Base-by-base conservation (phyloP, 1,140 invertebrate genomes). In the Drosophila rufa region DNA sequence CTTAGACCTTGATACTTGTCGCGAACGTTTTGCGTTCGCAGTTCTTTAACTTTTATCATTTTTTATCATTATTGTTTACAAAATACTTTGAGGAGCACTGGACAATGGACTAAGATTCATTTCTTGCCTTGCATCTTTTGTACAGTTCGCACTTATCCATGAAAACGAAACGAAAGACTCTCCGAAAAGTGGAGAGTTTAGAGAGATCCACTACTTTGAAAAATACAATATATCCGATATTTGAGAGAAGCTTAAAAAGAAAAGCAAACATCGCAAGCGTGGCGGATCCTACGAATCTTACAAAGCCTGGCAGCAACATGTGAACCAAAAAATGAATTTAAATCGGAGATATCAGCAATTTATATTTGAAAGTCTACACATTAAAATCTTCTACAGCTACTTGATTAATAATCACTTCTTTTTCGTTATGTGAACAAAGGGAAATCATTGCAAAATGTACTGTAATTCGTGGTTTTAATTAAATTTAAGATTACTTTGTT, bases 31-130 rank as follows among this genome's bases (percentile, higher is more conserved):
- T 45, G 48, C 33, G 48, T 50, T 55, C 50, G 62, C 51, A n/a
- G 27, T 65, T 62, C 40, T 61, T 64, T 60, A 62, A 56, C 17
- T 47, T 67, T 46, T 71, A 55, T 55, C 51, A 22, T 50, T 55
- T 57, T 73, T 71, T 91, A 90, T 90, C 86, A 91, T 90, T 91
- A 91, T 89, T 91, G 89, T 91, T 91, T 91, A 91, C 89, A 91
- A 83, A 91, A 91, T 91, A 91, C 89, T 91, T 91, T 91, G 89
- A 91, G 89, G 89, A 91, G 89, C 89, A 91, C 89, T 91, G 89
- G 89, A 91, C 89, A 90, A 55, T 55, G 86, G 84, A 84, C 83
- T 91, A 80, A 89, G 84, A 85, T 91, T 89, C 77, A 71, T 55
- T 71, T 57, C 69, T 50, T 70, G 17, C 67, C 33, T 43, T 64